phyloP scores from a whole-genome alignment of 2,113 vertebrate genomes.

The Charina bottae region DNA sequence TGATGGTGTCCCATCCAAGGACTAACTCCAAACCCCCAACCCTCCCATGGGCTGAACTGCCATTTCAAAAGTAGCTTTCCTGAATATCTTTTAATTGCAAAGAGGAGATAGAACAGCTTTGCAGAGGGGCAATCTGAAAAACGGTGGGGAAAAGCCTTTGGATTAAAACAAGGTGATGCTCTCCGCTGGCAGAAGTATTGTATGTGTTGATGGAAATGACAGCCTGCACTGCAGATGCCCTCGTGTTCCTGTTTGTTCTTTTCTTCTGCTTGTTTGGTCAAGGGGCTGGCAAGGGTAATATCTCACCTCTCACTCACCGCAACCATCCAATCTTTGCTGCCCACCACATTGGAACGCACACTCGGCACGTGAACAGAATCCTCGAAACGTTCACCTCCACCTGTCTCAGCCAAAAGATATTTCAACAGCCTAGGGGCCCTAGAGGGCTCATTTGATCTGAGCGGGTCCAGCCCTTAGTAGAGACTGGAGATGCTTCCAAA shows the following conservation, averaged over 20 bases:
- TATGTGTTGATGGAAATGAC: slow-evolving; percentile 20
- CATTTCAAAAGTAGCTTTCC: background rate
- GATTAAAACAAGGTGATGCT: no score
- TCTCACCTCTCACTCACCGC: background rate
- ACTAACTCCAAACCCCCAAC: background rate
- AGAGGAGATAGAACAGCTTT: background rate
- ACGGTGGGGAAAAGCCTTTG: no score
- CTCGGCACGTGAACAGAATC: background rate
- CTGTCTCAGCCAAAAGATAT: background rate
- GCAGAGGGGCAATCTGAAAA: background rate
- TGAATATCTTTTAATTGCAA: background rate
- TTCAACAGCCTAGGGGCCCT: background rate
- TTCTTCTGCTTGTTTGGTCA: background rate
- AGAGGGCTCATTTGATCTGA: background rate
- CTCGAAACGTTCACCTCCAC: background rate
- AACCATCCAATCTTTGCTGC: background rate
- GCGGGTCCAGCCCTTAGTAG: background rate
- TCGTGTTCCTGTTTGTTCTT: slow-evolving; percentile 3
- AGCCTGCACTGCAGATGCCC: accelerated
- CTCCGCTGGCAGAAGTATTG: background rate
- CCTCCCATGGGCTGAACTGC: background rate
- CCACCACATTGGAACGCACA: no score
- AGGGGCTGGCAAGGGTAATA: no score
- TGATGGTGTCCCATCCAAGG: background rate
- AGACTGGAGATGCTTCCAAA: background rate